Conservation (phyloP, 1,140 invertebrate species). For the Bombus impatiens region DNA sequence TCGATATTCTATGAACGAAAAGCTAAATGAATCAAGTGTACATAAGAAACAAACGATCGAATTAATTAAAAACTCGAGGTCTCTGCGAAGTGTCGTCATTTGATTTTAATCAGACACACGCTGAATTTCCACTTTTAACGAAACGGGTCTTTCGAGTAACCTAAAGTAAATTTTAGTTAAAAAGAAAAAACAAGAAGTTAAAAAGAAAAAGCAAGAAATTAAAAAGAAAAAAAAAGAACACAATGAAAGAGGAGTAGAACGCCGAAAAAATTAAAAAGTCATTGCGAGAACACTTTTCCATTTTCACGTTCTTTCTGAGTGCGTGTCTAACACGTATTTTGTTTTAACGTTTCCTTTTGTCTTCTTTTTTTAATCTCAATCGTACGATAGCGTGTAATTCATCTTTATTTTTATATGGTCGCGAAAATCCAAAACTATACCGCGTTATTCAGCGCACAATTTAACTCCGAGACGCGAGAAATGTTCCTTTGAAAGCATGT, state of each 20-base stretch:
- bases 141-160: slow-evolving; percentile 19
- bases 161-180: neutral
- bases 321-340: neutral
- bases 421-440: slow-evolving; percentile 27
- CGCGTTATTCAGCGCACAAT: slow-evolving; percentile 35
- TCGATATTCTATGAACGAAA: slow-evolving; percentile 34
- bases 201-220: neutral
- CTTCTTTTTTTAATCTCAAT: neutral
- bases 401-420: slow-evolving; percentile 40
- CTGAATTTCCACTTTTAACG: slow-evolving; percentile 2
- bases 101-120: slow-evolving; percentile 3
- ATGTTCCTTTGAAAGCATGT: slow-evolving; percentile 47
- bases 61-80: slow-evolving; percentile 1
- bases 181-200: neutral
- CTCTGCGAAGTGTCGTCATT: slow-evolving; percentile 1
- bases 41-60: slow-evolving; percentile 23
- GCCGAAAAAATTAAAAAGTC: neutral
- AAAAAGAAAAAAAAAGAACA: neutral
- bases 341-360: neutral
- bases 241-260: neutral
- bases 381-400: slow-evolving; percentile 24
- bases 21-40: slow-evolving; percentile 47
- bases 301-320: neutral
- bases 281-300: neutral
- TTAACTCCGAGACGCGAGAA: slow-evolving; percentile 39